A percentile compares a stretch with the other conserved stretches of the same genome.
Conservation (phyloP, 1,140 invertebrate species). For the Diachasma alloeum region DNA sequence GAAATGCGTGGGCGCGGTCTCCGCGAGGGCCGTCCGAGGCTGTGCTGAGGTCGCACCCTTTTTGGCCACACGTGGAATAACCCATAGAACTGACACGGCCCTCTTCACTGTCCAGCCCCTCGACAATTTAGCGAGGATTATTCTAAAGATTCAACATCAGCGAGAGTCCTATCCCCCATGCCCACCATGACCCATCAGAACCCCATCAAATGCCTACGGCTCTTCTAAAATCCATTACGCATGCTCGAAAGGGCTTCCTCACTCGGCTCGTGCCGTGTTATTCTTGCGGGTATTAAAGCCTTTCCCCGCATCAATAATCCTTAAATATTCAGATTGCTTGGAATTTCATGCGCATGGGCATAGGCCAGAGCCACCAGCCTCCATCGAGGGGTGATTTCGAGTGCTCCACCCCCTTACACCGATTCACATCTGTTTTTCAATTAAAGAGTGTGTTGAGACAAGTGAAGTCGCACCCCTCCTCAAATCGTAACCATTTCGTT, state of each 20-base stretch:
- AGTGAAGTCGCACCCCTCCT: background rate
- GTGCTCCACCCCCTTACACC: constrained; percentile 6
- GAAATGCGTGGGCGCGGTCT: constrained; percentile 67
- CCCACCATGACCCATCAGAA: background rate
- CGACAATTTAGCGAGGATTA: background rate
- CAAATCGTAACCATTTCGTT: background rate
- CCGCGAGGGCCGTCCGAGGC: constrained; percentile 62
- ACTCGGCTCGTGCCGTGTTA: background rate
- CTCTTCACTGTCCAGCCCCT: constrained; percentile 39
- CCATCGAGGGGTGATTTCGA: background rate
- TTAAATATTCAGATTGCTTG: background rate
- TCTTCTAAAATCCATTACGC: background rate
- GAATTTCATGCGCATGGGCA: background rate
- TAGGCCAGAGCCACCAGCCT: background rate
- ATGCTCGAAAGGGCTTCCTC: background rate
- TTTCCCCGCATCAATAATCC: constrained; percentile 14
- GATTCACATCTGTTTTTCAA: background rate
- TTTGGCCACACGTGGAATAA: constrained; percentile 41
- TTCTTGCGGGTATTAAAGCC: background rate
- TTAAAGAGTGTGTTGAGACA: background rate
- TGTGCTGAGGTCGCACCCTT: constrained; percentile 60
- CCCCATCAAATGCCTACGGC: background rate
- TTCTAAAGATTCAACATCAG: background rate
- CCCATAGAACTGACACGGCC: constrained; percentile 26
- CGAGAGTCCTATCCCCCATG: background rate